phyloP scores from a whole-genome alignment of 2,113 vertebrate species.

The Cisticola juncidis region DNA sequence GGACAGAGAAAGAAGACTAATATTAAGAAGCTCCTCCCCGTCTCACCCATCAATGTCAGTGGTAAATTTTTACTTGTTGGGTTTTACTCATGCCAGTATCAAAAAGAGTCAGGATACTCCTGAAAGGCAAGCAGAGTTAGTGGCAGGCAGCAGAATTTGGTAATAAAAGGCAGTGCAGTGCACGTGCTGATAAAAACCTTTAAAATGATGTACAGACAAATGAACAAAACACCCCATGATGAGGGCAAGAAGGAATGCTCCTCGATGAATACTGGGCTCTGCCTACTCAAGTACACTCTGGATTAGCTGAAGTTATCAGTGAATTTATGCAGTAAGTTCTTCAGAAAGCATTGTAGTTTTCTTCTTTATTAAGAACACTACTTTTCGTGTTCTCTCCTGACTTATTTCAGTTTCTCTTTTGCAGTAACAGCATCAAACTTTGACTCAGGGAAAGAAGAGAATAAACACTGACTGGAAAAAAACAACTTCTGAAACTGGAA shows the following conservation, averaged over 20 bases:
- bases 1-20: neutral
- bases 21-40: neutral
- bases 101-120: neutral
- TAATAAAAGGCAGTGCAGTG: neutral
- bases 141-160: neutral
- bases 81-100: neutral
- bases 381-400: neutral
- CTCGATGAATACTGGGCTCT: neutral
- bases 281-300: neutral
- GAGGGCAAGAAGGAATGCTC: neutral
- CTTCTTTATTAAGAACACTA: neutral
- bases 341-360: neutral
- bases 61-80: neutral
- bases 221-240: neutral
- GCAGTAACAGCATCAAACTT: neutral
- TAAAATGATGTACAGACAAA: neutral
- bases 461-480: neutral
- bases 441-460: neutral
- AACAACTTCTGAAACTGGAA: neutral
- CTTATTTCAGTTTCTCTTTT: neutral
- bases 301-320: neutral
- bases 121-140: neutral
- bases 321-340: neutral
- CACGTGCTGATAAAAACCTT: neutral
- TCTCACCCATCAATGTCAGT: neutral